Percentiles rank a stretch among this genome's conserved stretches.
Evolutionary conservation across 1,140 invertebrate genomes (phyloP).

Genomic region (Aplysia californica): DNA sequence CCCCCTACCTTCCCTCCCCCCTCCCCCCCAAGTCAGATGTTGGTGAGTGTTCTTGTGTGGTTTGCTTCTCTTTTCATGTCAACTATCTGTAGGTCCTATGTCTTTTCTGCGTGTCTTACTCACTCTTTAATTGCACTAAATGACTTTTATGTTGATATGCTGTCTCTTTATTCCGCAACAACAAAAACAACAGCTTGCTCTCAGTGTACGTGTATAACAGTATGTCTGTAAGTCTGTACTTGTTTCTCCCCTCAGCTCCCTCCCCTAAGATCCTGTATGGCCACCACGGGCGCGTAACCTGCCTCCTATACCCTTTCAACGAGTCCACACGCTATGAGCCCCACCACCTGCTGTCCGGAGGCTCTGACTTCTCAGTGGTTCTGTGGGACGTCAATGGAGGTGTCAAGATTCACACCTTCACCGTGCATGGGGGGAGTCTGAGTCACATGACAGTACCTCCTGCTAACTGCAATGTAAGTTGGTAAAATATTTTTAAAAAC

Average conservation of each 20-base stretch:
- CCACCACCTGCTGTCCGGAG: constrained; percentile 85
- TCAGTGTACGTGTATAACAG: too few relatives aligned
- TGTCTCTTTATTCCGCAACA: too few relatives aligned
- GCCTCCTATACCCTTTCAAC: constrained; percentile 94
- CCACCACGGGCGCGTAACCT: constrained; percentile 94
- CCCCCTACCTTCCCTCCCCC: too few relatives aligned
- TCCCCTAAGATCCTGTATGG: constrained; percentile 88
- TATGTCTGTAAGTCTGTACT: neutral
- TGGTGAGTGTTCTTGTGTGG: too few relatives aligned
- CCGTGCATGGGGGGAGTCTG: constrained; percentile 89
- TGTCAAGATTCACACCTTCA: constrained; percentile 91
- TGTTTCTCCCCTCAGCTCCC: constrained; percentile 77
- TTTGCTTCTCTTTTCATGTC: too few relatives aligned
- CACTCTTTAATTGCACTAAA: too few relatives aligned
- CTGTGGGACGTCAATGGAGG: constrained; percentile 97
- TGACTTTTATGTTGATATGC: too few relatives aligned
- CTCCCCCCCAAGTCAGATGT: too few relatives aligned
- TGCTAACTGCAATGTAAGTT: constrained; percentile 78
- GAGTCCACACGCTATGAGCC: constrained; percentile 93
- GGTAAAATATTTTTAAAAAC: too few relatives aligned
- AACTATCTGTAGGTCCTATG: too few relatives aligned
- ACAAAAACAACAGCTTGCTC: too few relatives aligned
- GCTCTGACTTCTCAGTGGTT: constrained; percentile 97
- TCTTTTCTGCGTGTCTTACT: too few relatives aligned
- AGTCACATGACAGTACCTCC: constrained; percentile 93